Evolutionary conservation across 1,140 invertebrate species (phyloP).

Genomic region (Rhyzopertha dominica): DNA sequence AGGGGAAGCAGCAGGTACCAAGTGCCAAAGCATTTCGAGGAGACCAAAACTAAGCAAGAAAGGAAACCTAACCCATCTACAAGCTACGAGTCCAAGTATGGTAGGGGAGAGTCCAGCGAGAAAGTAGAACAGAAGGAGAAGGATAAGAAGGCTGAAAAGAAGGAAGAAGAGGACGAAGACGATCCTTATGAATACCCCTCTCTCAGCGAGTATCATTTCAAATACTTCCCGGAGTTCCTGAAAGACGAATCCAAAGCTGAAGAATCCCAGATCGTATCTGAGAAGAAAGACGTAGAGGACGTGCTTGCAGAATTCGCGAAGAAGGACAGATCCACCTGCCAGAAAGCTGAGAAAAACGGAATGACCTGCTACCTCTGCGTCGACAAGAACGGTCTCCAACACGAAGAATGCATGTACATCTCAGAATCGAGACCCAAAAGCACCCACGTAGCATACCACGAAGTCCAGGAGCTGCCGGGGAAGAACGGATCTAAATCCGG

Average conservation of each 20-base stretch:
- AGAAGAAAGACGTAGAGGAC: constrained; percentile 60
- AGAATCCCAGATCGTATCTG: constrained; percentile 43
- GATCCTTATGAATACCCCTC: constrained; percentile 14
- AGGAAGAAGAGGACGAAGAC: constrained; percentile 21
- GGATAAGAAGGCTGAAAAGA: constrained; percentile 10
- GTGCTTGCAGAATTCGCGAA: constrained; percentile 63
- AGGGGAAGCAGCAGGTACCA: not conserved
- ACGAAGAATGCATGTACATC: constrained; percentile 72
- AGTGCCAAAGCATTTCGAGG: constrained; percentile 3
- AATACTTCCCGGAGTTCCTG: constrained; percentile 44
- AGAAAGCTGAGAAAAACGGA: constrained; percentile 61
- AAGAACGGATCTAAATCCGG: constrained; percentile 19
- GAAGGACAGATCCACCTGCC: constrained; percentile 64
- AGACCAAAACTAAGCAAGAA: not conserved
- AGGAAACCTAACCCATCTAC: too few relatives aligned
- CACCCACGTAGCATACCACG: constrained; percentile 47
- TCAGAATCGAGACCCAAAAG: constrained; percentile 56
- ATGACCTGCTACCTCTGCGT: constrained; percentile 71
- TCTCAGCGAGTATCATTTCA: constrained; percentile 44
- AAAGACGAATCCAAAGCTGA: constrained; percentile 40
- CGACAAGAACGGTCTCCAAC: constrained; percentile 59
- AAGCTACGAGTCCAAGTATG: constrained; percentile 8
- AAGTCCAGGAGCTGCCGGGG: constrained; percentile 26
- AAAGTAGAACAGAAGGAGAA: constrained; percentile 5
- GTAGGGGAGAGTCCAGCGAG: constrained; percentile 4